Evolutionary conservation across 2,797 vertebrate species (phyloP).

Genomic region (Arnoldichthys spilopterus): DNA sequence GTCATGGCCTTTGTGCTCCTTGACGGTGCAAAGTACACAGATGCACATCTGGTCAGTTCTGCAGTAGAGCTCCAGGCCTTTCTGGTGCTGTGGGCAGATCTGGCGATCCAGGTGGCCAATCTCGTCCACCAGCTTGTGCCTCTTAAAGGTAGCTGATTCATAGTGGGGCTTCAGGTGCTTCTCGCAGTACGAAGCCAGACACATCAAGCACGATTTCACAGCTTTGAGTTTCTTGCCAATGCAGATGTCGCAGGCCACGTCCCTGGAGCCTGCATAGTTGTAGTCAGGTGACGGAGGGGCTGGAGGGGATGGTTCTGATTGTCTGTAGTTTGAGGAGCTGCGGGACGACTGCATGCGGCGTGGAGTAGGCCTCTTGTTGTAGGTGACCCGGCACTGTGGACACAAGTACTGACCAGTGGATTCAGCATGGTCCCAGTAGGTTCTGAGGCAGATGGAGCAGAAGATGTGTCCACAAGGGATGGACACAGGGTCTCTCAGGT

Average conservation of each 20-base stretch:
- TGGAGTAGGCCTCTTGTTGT: constrained; percentile 80
- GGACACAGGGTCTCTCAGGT: constrained; percentile 78
- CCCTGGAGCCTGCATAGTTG: constrained; percentile 82
- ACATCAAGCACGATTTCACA: constrained; percentile 94
- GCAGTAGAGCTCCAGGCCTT: constrained; percentile 98
- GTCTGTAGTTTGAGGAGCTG: constrained; percentile 53
- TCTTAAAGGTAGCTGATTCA: constrained; percentile 91
- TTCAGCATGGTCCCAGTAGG: constrained; percentile 84
- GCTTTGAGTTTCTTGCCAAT: constrained; percentile 94
- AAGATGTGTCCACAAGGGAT: constrained; percentile 82
- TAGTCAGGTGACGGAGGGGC: constrained; percentile 80
- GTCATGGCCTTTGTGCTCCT: constrained; percentile 96
- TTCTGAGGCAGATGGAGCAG: constrained; percentile 81
- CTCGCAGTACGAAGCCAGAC: constrained; percentile 95
- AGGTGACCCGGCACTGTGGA: constrained; percentile 78
- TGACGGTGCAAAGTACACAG: constrained; percentile 97
- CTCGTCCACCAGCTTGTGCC: constrained; percentile 95
- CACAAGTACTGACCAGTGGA: constrained; percentile 75
- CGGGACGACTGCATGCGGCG: constrained; percentile 70
- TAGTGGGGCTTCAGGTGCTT: constrained; percentile 94
- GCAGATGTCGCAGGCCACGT: constrained; percentile 95
- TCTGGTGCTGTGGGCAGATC: constrained; percentile 95
- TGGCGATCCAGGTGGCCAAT: constrained; percentile 94
- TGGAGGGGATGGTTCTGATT: constrained; percentile 70
- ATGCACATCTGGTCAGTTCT: constrained; percentile 97